phyloP scores from a whole-genome alignment of 1,140 invertebrate genomes.

The Halesus radiatus region DNA sequence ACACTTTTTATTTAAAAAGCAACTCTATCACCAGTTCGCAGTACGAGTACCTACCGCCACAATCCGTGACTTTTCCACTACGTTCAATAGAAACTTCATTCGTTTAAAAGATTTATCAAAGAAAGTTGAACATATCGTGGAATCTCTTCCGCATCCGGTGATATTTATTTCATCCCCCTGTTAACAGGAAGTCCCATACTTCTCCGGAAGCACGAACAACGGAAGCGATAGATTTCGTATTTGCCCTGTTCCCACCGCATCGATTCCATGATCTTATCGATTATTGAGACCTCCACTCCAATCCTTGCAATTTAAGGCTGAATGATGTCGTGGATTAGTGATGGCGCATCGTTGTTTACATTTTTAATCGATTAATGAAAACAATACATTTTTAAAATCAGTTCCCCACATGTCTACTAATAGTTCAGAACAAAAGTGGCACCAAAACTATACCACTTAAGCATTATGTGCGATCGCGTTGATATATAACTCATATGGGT shows the following conservation, averaged over 20 bases:
- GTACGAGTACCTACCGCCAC: neutral
- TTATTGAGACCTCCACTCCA: neutral
- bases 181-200: constrained; percentile 34
- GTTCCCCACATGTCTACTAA: no score
- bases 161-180: constrained; percentile 35
- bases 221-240: constrained; percentile 9
- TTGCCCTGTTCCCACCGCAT: constrained; percentile 2
- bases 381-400: no score
- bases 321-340: no score
- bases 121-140: constrained; percentile 16
- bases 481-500: no score
- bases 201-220: constrained; percentile 24
- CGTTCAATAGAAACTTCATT: constrained; percentile 20
- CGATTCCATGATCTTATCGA: constrained; percentile 19
- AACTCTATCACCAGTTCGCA: no score
- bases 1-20: no score
- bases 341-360: no score
- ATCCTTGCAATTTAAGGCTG: no score
- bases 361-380: no score
- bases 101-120: constrained; percentile 28
- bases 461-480: no score
- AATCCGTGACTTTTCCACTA: neutral
- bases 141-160: constrained; percentile 36
- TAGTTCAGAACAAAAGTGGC: no score
- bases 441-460: no score